Evolutionary conservation across 2,113 vertebrate genomes (phyloP).

Genomic region (Chrysochloris asiatica): DNA sequence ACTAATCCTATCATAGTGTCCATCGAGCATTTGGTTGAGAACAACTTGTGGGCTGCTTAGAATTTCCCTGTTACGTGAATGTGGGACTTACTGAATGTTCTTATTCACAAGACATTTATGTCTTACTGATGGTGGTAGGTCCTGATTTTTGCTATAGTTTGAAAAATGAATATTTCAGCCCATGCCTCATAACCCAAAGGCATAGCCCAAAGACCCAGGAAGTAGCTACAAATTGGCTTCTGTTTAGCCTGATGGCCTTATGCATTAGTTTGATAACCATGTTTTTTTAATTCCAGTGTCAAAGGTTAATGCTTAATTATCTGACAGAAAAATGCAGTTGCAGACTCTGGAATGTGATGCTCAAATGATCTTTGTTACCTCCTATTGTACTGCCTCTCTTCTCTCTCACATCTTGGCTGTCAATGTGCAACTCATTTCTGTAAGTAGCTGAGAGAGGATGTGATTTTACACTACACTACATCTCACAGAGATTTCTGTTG

Average conservation of each 20-base stretch:
- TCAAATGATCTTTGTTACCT: background rate
- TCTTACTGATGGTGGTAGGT: background rate
- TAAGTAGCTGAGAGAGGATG: constrained; percentile 17
- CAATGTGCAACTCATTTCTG: constrained; percentile 55
- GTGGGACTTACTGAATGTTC: background rate
- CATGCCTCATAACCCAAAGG: constrained; percentile 7
- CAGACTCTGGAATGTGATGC: constrained; percentile 11
- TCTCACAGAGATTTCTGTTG: constrained; percentile 60
- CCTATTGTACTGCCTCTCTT: constrained; percentile 7
- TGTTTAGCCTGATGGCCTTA: constrained; percentile 26
- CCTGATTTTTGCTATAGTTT: constrained; percentile 22
- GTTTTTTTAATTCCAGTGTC: constrained; percentile 60
- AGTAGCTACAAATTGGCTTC: background rate
- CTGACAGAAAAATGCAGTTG: constrained; percentile 30
- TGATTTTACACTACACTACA: constrained; percentile 48
- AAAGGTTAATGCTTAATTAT: constrained; percentile 67
- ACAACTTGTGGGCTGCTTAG: background rate
- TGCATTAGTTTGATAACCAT: constrained; percentile 64
- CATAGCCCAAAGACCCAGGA: background rate
- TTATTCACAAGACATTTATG: background rate
- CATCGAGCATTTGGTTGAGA: background rate
- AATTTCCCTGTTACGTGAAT: background rate
- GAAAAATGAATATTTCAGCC: background rate
- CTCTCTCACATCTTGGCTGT: constrained; percentile 26
- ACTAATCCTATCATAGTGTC: constrained; percentile 25